Evolutionary conservation across 2,113 vertebrate species (phyloP), one percentile per base, ranked within the genome.

Genomic region (Sinocyclocheilus rhinocerous): DNA sequence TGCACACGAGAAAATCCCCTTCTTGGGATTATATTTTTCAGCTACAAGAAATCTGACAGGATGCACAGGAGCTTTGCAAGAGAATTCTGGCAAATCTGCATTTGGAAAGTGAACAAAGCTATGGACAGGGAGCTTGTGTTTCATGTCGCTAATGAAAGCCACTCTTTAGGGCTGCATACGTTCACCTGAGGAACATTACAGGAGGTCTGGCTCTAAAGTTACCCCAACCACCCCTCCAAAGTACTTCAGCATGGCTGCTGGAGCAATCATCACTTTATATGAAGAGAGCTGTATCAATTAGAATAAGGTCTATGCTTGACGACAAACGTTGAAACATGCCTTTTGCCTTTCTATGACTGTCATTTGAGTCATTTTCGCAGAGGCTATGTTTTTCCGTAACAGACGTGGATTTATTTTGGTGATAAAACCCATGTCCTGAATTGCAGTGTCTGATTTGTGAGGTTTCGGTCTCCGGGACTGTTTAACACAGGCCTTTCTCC

Each of bases 321-420:
- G 89, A 90, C 84, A 87, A 92, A 89, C 87, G 89, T 91, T 92
- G 92, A 73, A 92, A 88, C 89, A 85, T 84, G 84, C 85, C 90
- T 88, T 93, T 93, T 90, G 92, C 90, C 91, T 92, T 85, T 33
- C 88, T 90, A 81, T 91, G 91, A 92, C 91, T 90, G 90, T 92
- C 91, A 87, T 91, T 91, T 82, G n/a, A 90, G 88, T 89, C 59
- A 50, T 87, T 89, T 92, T 92, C 90, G 92, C 89, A 81, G 87
- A 87, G 86, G 79, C 81, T 61, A n/a, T 87, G 83, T 73, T 92
- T 77, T 92, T 92, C 89, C 87, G 87, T 82, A 89, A 85, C 67
- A 70, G 76, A 77, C 67, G 86, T 78, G 57, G 90, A 94, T 94
- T 93, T 94, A 94, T 91, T 89, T 42, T 87, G 87, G 91, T 90